phyloP scores from a whole-genome alignment of 2,888 invertebrate species.

The Stramonita haemastoma region DNA sequence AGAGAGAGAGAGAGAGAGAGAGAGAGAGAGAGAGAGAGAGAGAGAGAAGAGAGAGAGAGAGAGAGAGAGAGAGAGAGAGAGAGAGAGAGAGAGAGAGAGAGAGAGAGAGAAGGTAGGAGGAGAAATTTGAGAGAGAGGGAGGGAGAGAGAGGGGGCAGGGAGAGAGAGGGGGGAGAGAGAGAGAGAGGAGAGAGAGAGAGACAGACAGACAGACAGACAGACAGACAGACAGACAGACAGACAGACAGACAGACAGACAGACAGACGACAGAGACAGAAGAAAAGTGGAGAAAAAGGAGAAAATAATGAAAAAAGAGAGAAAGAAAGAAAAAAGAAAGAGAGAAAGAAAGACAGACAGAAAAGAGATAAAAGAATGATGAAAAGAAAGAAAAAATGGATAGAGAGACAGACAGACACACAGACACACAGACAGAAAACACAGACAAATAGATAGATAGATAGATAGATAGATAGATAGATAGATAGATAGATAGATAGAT shows the following conservation, averaged over 20 bases:
- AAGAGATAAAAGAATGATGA: too few relatives aligned
- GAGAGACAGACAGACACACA: background rate
- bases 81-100: background rate
- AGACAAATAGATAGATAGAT: background rate
- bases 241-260: background rate
- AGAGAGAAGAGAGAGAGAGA: too few relatives aligned
- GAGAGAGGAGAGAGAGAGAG: background rate
- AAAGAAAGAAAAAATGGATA: background rate
- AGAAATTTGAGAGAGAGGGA: background rate
- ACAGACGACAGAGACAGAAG: too few relatives aligned
- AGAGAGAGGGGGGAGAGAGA: too few relatives aligned
- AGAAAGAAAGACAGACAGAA: too few relatives aligned
- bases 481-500: background rate
- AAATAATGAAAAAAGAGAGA: background rate
- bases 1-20: too few relatives aligned
- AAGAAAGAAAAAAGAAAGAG: background rate
- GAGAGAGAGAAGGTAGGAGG: background rate
- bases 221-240: background rate
- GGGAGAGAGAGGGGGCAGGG: too few relatives aligned
- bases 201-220: background rate
- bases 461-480: background rate
- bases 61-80: background rate
- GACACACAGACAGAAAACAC: background rate
- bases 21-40: too few relatives aligned
- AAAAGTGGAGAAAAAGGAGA: background rate